Conservation (phyloP, 2,888 invertebrate species). For the Merodon equestris region DNA sequence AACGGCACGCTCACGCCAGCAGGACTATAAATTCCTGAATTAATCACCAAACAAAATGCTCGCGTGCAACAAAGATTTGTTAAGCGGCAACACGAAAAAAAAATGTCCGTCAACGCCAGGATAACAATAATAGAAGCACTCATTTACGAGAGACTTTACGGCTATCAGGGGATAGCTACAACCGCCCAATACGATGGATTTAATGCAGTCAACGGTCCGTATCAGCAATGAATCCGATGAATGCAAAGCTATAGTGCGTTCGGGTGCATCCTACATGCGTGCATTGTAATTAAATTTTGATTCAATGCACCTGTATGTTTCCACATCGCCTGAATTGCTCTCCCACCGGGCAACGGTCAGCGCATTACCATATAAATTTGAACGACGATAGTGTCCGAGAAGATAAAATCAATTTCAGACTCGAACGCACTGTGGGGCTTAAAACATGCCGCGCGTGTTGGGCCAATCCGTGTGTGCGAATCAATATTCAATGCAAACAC, state of each 20-base stretch:
- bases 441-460: neutral
- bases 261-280: constrained; percentile 3
- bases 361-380: constrained; percentile 51
- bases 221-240: constrained; percentile 22
- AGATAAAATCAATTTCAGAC: constrained; percentile 45
- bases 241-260: neutral
- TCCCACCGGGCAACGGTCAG: constrained; percentile 27
- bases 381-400: constrained; percentile 42
- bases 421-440: constrained; percentile 10
- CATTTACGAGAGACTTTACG: constrained; percentile 53
- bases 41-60: constrained; percentile 32
- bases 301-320: constrained; percentile 57
- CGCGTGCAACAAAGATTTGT: constrained; percentile 60
- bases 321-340: constrained; percentile 47
- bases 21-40: constrained; percentile 48
- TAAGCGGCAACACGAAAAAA: constrained; percentile 50
- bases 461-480: neutral
- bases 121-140: constrained; percentile 56
- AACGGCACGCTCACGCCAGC: neutral
- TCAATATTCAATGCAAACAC: constrained; percentile 10
- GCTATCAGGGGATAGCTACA: constrained; percentile 46
- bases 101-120: constrained; percentile 50
- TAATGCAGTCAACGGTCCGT: constrained; percentile 54
- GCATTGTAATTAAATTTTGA: constrained; percentile 60
- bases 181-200: constrained; percentile 44